phyloP scores from a whole-genome alignment of 2,113 vertebrate genomes.

The Grammomys dolichurus region DNA sequence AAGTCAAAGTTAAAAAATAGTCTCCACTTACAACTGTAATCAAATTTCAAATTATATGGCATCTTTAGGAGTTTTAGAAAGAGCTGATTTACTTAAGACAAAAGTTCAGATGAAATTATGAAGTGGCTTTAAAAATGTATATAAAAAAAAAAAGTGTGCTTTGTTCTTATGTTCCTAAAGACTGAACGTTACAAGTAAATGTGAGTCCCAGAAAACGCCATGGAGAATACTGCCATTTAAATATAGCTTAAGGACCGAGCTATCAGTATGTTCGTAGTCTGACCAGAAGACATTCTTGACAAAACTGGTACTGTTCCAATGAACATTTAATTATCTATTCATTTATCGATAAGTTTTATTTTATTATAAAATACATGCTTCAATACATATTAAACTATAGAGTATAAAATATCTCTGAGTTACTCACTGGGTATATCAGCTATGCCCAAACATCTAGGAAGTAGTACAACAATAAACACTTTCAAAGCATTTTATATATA shows the following conservation, averaged over 20 bases:
- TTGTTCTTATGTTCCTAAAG: background rate
- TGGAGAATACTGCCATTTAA: background rate
- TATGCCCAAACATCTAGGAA: background rate
- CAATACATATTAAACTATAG: background rate
- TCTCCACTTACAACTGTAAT: slow-evolving; percentile 62
- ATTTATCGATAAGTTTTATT: background rate
- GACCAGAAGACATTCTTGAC: background rate
- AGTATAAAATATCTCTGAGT: slow-evolving; percentile 36
- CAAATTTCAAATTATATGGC: slow-evolving; percentile 53
- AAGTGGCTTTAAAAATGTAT: slow-evolving; percentile 29
- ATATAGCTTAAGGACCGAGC: background rate
- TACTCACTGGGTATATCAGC: background rate
- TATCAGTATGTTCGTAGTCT: background rate
- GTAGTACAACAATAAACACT: background rate
- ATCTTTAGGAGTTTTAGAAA: slow-evolving; percentile 64
- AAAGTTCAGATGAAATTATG: slow-evolving; percentile 41
- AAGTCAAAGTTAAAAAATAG: slow-evolving; percentile 57
- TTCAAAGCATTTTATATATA: background rate
- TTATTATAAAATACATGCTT: background rate
- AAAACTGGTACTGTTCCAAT: background rate
- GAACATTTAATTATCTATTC: background rate
- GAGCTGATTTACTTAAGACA: slow-evolving; percentile 60
- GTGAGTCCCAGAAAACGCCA: background rate
- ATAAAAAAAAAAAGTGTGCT: background rate
- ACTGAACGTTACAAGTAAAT: slow-evolving; percentile 16